Base-by-base conservation (phyloP, 2,797 vertebrate genomes). In the Hemitrygon akajei region DNA sequence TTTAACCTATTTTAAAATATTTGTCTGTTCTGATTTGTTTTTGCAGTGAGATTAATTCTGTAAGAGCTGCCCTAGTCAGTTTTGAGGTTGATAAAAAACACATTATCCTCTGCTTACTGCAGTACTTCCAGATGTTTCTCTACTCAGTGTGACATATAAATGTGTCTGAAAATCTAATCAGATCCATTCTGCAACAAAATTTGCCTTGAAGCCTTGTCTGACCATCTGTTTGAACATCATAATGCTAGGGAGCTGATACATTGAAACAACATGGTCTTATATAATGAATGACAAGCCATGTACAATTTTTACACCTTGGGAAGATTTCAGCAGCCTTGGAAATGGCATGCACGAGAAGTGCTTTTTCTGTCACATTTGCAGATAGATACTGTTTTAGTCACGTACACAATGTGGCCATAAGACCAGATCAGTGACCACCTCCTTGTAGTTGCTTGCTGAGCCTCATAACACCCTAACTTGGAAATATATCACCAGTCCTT, bases 121-220 rank as follows among this genome's bases (percentile, higher is more conserved):
- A 66, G n/a, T 34, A 87, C 30, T 27, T 30, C 30, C 30, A 77
- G 76, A 77, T 77, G 10, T 84, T 84, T 58, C 82, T 47, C 9
- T 27, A 30, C 56, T 89, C 58, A 10, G 60, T 18, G 25, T 89
- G 60, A 22, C 58, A 89, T 66, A 66, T 66, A 20, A 89, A 66
- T 89, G n/a, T 34, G n/a, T n/a, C 30, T 34, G 60, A 89, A 79
- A 89, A 89, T 89, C 86, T n/a, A 66, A 66, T 89, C 86, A 20
- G n/a, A 37, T 66, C 14, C 6, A 34, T 66, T 63, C 60, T 66
- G 18, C 86, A 37, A 34, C 14, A 89, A 66, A 34, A 66, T 58
- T 58, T 84, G 47, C 56, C 30, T 89, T 66, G 14, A 16, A 66
- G 86, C 60, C 16, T 14, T 27, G 60, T 66, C 86, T 66, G 86